Percentiles rank a stretch among this genome's conserved stretches.
Evolutionary conservation across 2,113 vertebrate species (phyloP).

Genomic region (Engystomops pustulosus): DNA sequence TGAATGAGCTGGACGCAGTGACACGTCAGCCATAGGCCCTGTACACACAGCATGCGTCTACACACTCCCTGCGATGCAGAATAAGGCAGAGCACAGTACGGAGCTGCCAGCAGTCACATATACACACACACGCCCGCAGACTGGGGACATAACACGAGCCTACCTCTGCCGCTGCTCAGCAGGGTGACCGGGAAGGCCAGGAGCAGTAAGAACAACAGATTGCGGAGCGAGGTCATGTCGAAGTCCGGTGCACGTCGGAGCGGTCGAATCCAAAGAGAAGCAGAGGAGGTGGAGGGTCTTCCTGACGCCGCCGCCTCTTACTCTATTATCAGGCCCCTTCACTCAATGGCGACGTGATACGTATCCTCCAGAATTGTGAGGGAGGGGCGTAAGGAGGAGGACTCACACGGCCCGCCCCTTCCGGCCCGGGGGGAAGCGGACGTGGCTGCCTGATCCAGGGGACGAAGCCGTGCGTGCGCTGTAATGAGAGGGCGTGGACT

Average conservation of each 20-base stretch:
- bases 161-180: slow-evolving; percentile 19
- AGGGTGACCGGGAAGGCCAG: slow-evolving; percentile 52
- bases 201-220: slow-evolving; percentile 27
- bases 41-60: neutral
- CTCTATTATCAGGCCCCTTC: neutral
- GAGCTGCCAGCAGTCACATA: neutral
- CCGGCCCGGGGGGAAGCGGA: slow-evolving; percentile 33
- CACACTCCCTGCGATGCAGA: too few relatives aligned
- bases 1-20: slow-evolving; percentile 53
- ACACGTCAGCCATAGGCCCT: slow-evolving; percentile 55
- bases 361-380: slow-evolving; percentile 26
- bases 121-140: neutral
- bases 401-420: neutral
- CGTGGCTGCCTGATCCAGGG: neutral
- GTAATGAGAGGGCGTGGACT: neutral
- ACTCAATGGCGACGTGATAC: slow-evolving; percentile 51
- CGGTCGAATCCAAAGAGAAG: neutral
- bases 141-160: neutral
- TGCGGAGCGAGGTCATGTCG: slow-evolving; percentile 40
- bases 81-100: too few relatives aligned
- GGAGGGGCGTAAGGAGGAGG: neutral
- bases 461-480: neutral
- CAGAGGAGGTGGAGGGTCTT: neutral
- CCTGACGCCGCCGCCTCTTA: slow-evolving; percentile 29
- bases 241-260: neutral